Conservation (phyloP, 2,113 vertebrate species). For the Drymodes brunneopygia region DNA sequence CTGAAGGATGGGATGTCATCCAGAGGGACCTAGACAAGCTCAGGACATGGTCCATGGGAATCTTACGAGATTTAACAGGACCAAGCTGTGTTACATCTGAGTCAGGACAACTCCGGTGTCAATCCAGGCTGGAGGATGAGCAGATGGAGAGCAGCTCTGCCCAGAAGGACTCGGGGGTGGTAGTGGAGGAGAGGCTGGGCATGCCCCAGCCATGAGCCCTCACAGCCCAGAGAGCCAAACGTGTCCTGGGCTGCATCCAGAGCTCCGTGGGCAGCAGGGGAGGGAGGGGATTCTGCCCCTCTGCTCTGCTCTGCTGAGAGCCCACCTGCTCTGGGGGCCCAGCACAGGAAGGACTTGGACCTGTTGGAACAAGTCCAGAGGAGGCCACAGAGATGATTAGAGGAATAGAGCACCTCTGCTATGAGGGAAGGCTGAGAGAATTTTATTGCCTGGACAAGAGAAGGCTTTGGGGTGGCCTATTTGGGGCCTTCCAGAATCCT, state of each 20-base stretch:
- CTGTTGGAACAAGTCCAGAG: accelerated
- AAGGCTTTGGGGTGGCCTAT: not conserved
- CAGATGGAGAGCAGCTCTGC: not conserved
- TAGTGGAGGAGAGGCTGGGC: not conserved
- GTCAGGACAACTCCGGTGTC: accelerated
- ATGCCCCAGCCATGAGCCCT: accelerated
- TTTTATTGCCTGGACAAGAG: not conserved
- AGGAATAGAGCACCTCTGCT: not conserved
- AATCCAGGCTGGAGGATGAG: not conserved
- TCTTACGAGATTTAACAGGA: not conserved
- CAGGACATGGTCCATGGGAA: not conserved
- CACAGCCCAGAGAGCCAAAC: not conserved
- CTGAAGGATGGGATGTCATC: not conserved
- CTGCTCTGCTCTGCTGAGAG: not conserved
- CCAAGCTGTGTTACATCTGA: not conserved
- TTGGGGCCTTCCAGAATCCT: not conserved
- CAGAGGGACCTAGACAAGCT: not conserved
- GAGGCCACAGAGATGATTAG: not conserved
- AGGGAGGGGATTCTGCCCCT: not conserved
- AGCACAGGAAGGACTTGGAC: not conserved
- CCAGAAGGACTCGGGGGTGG: not conserved
- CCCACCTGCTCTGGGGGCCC: not conserved
- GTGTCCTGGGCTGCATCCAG: not conserved
- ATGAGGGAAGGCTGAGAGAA: not conserved
- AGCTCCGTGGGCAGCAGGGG: accelerated